Evolutionary conservation across 1,140 invertebrate species (phyloP), one percentile per base, ranked within the genome.

Genomic region (Saxidomus purpurata): DNA sequence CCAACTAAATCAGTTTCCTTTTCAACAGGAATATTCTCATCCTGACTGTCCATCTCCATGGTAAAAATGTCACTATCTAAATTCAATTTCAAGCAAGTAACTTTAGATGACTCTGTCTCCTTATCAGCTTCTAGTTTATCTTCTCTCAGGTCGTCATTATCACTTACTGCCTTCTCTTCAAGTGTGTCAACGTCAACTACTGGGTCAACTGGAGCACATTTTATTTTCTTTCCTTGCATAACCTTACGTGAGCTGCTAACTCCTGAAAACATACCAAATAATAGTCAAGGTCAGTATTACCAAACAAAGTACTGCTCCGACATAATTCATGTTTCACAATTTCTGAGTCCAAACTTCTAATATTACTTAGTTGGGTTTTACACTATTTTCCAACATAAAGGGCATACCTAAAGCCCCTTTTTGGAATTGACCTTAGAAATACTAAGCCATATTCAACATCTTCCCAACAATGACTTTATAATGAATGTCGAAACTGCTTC

Each of bases 41-140:
- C 40, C 25, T 49, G 49, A 25, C 52, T 49, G 36, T 63, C 34
- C 61, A 86, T 40, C 11, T 90, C 89, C 88, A 89, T 89, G 28
- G 88, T 85, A 69, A 89, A 89, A 36, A 89, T 76, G 77, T 89
- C 88, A 61, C 59, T 83, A 34, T 89, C 88, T 36, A 89, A 80
- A 13, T 89, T 85, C n/a, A 89, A 17, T 55, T 34, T 67, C 49
- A 25, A 74, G 15, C 19, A n/a, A 28, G 47, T n/a, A 82, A 36
- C 6, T 8, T 36, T 67, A 36, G 25, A 34, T 25, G 40, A 74
- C 4, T 22, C 52, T 31, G 8, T 25, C 13, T 40, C 28, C 4
- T 28, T 22, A 11, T 34, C 47, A 74, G 59, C 79, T 28, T 76
- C 40, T 13, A 55, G n/a, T 13, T 71, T 55, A 28, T 9, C 34